These are phyloP conservation scores for Cygnus atratus DNA, from an alignment of 2,113 vertebrate genomes.

Conservation along the genomic window DNA sequence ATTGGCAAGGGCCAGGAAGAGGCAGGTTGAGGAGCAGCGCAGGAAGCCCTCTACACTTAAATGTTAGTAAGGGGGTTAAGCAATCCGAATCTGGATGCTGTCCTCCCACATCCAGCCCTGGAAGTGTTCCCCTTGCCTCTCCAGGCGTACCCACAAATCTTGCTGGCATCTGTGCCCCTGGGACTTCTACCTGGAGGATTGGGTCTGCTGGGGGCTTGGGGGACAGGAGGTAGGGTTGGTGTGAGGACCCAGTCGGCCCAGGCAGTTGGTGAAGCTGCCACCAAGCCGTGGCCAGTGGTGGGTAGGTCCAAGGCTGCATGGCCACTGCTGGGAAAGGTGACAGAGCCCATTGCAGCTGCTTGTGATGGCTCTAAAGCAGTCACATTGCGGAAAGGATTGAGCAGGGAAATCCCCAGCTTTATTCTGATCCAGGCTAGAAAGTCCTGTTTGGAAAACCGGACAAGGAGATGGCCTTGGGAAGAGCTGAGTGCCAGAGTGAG, in stretches of 20 bases:
- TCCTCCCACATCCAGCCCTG: neutral
- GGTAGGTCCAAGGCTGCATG: neutral
- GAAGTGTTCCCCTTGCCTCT: neutral
- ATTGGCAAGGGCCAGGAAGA: neutral
- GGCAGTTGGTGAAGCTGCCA: neutral
- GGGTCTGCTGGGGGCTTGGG: neutral
- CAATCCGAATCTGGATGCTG: neutral
- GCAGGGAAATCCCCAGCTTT: conserved; percentile 15
- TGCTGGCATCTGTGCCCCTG: neutral
- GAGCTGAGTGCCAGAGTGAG: neutral
- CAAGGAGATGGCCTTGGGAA: neutral
- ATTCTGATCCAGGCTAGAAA: conserved; percentile 35
- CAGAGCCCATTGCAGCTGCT: rapidly evolving
- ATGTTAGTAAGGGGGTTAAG: neutral
- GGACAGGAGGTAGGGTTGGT: neutral
- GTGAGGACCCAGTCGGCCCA: no score
- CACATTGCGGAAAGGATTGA: neutral
- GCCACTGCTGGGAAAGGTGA: neutral
- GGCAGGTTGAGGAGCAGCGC: neutral
- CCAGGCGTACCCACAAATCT: neutral
- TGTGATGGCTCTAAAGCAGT: neutral
- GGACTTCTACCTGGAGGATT: neutral
- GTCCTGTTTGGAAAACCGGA: conserved; percentile 52
- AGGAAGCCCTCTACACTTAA: neutral
- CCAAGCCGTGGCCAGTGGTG: neutral